phyloP scores from a whole-genome alignment of 2,113 vertebrate species.

The Pangasianodon hypophthalmus region DNA sequence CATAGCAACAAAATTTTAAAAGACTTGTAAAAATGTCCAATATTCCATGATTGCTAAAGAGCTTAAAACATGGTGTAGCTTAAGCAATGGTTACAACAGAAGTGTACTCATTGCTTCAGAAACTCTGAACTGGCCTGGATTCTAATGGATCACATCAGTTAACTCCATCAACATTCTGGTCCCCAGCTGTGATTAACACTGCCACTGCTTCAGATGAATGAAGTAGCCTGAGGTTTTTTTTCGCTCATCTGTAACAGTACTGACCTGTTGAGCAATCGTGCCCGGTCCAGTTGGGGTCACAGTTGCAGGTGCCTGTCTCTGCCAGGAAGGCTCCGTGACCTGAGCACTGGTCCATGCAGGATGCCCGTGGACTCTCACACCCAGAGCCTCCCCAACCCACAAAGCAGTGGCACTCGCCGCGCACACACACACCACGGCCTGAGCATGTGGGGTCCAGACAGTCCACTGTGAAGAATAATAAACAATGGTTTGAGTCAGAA shows the following conservation, averaged over 20 bases:
- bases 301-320: slow-evolving; percentile 88
- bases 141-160: neutral
- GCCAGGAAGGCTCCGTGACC: slow-evolving; percentile 90
- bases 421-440: slow-evolving; percentile 89
- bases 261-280: slow-evolving; percentile 94
- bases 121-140: neutral
- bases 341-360: slow-evolving; percentile 95
- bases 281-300: slow-evolving; percentile 94
- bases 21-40: neutral
- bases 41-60: neutral
- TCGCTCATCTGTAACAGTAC: neutral
- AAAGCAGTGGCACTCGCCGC: slow-evolving; percentile 94
- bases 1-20: neutral
- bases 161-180: neutral
- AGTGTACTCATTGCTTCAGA: neutral
- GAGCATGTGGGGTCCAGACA: slow-evolving; percentile 97
- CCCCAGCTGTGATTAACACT: neutral
- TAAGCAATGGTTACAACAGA: neutral
- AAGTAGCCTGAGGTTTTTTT: no score
- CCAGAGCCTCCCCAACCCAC: slow-evolving; percentile 94
- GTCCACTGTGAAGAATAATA: slow-evolving; percentile 79
- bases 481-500: slow-evolving; percentile 47
- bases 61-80: neutral
- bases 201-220: neutral
- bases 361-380: slow-evolving; percentile 89